Percentiles rank a stretch among this genome's conserved stretches.
Evolutionary conservation across 2,888 invertebrate genomes (phyloP).

Genomic region (Gryllus longicercus): DNA sequence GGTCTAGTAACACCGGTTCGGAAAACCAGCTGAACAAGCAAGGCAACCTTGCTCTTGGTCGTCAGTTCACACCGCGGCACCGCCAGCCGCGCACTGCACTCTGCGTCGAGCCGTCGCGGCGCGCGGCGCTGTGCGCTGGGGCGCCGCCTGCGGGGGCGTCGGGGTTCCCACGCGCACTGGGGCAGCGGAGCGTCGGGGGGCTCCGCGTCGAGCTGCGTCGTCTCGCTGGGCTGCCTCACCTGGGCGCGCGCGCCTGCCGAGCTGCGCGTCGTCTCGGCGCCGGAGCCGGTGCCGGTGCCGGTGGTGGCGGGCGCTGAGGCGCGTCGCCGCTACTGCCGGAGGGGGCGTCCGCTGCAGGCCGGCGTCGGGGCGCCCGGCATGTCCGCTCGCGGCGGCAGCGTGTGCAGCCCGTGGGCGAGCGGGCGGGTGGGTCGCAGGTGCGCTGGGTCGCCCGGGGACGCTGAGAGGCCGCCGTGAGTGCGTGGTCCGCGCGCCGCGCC

Average conservation of each 20-base stretch:
- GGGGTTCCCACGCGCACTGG: no score
- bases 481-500: not conserved
- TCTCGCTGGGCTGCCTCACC: not conserved
- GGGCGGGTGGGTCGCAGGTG: not conserved
- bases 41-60: constrained; percentile 3
- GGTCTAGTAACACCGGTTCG: constrained; percentile 18
- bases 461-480: not conserved
- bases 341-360: not conserved
- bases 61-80: not conserved
- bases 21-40: not conserved
- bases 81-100: constrained; percentile 5
- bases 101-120: constrained; percentile 2
- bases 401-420: not conserved
- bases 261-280: not conserved
- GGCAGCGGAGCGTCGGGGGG: not conserved
- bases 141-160: not conserved
- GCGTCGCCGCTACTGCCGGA: not conserved
- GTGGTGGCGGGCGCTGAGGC: not conserved
- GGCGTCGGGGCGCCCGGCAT: constrained; percentile 11
- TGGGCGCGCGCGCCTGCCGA: not conserved
- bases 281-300: not conserved
- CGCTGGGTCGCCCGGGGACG: not conserved
- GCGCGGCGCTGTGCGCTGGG: not conserved
- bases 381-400: not conserved
- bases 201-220: not conserved